These are phyloP conservation scores for Lepidothrix coronata DNA, from an alignment of 2,113 vertebrate species.

Conservation along the genomic window DNA sequence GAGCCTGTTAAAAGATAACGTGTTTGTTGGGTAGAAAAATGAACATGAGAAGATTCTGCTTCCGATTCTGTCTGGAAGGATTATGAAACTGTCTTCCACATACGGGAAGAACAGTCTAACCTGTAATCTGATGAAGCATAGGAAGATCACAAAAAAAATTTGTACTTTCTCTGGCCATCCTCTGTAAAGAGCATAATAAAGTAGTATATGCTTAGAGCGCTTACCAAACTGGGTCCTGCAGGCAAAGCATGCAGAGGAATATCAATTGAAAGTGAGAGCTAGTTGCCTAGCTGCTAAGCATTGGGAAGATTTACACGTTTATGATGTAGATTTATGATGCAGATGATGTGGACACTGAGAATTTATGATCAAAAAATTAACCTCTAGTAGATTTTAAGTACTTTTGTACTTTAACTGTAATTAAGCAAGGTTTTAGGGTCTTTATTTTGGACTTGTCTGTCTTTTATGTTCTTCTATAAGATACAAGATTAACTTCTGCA, in stretches of 20 bases:
- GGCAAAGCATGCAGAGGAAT: not conserved
- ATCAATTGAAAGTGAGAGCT: not conserved
- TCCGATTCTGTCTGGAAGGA: not conserved
- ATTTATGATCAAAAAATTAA: not conserved
- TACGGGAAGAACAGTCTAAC: not conserved
- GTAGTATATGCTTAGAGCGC: not conserved
- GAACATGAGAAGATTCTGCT: not conserved
- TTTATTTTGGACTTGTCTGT: not conserved
- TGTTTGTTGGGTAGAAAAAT: not conserved
- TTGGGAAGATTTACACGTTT: not conserved
- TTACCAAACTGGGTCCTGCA: not conserved
- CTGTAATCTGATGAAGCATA: not conserved
- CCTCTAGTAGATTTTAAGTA: not conserved
- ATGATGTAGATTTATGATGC: not conserved
- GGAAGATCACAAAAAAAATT: not conserved
- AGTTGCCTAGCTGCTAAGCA: not conserved
- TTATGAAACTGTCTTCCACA: not conserved
- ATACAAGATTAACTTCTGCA: fast-evolving
- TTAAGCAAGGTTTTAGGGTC: not conserved
- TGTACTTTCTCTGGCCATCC: not conserved
- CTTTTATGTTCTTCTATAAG: not conserved
- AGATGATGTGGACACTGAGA: not conserved
- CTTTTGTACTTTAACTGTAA: not conserved
- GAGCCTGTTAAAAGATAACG: not conserved
- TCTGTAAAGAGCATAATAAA: not conserved